phyloP scores from a whole-genome alignment of 2,113 vertebrate species.

The Zosterops japonicus region DNA sequence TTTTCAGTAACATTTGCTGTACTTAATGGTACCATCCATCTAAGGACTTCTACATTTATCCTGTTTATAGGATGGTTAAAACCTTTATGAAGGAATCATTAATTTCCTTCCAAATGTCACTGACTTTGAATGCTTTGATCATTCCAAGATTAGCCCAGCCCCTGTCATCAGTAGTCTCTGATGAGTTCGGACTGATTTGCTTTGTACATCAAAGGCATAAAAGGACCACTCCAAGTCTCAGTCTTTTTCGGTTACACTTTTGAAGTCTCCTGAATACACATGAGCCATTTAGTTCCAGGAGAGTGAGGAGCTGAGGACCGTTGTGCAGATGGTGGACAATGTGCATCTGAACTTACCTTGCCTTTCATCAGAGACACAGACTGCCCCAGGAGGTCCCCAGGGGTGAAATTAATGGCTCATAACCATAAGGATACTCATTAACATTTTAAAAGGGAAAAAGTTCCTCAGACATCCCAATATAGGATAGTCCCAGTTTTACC shows the following conservation, averaged over 20 bases:
- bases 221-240: constrained; percentile 64
- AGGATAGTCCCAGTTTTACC: neutral
- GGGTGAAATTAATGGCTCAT: neutral
- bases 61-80: constrained; percentile 71
- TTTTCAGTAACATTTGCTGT: constrained; percentile 64
- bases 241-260: constrained; percentile 65
- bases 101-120: constrained; percentile 79
- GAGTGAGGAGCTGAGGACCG: constrained; percentile 22
- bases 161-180: constrained; percentile 75
- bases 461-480: neutral
- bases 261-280: constrained; percentile 75
- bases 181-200: constrained; percentile 77
- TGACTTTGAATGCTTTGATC: constrained; percentile 78
- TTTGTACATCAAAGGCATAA: constrained; percentile 81
- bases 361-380: constrained; percentile 44
- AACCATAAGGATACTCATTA: neutral
- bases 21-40: constrained; percentile 67
- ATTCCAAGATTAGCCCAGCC: constrained; percentile 74
- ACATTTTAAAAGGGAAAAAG: neutral
- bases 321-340: constrained; percentile 18
- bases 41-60: constrained; percentile 66
- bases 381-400: neutral
- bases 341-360: neutral
- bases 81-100: constrained; percentile 71
- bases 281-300: constrained; percentile 46